Percentiles rank a stretch among this genome's conserved stretches.
Evolutionary conservation across 2,888 invertebrate genomes (phyloP).

Genomic region (Lamellibrachia satsuma): DNA sequence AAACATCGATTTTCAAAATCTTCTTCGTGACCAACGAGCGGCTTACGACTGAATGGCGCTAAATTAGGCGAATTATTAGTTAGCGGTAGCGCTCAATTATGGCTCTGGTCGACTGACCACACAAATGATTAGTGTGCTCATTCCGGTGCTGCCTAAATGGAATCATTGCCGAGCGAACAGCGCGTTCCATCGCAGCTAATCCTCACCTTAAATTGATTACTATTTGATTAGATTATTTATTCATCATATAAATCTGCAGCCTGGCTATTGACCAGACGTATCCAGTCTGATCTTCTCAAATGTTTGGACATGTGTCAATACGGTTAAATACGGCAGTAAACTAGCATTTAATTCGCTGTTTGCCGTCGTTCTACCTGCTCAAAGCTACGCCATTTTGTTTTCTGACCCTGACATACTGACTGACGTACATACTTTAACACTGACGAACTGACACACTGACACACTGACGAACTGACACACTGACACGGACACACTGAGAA

Average conservation of each 20-base stretch:
- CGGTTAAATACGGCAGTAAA: background rate
- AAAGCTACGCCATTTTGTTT: background rate
- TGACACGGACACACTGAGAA: background rate
- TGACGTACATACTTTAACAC: background rate
- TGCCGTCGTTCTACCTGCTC: background rate
- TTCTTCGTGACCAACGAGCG: background rate
- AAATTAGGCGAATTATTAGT: slow-evolving; percentile 7
- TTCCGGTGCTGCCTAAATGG: background rate
- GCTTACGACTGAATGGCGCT: background rate
- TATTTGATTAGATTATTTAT: background rate
- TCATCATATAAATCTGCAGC: slow-evolving; percentile 4
- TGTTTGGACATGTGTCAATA: background rate
- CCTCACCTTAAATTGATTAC: slow-evolving; percentile 9
- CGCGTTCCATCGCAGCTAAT: background rate
- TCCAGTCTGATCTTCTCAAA: background rate
- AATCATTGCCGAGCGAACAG: background rate
- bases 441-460: background rate
- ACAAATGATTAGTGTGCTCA: background rate
- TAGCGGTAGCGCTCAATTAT: background rate
- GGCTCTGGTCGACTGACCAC: background rate
- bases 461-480: background rate
- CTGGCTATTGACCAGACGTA: background rate
- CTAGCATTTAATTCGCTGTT: background rate
- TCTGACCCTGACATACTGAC: background rate
- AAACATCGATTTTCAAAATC: slow-evolving; percentile 1